Evolutionary conservation across 2,888 invertebrate genomes (phyloP), one percentile per base, ranked within the genome.

Genomic region (Agriotes lineatus): DNA sequence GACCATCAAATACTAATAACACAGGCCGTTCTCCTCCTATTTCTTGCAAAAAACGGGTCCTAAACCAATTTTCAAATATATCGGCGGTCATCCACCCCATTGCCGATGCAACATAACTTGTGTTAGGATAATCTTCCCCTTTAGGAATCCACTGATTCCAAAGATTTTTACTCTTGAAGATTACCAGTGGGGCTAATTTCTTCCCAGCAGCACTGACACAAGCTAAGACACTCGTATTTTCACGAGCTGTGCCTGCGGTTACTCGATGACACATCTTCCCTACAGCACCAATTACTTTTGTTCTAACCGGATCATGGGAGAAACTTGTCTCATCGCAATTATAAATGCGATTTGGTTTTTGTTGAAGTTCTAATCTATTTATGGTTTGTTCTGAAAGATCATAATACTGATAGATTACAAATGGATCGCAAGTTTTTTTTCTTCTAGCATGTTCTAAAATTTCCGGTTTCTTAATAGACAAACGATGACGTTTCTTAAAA

Each of bases 251-350:
- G 5, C 37, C 37, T 37, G 37, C 37, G n/a, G 37, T 37, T 3
- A 7, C 2, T 37, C 37, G 5, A 37, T 37, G 37, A 37, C 37
- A 37, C n/a, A n/a, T n/a, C 2, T 37, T 37, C n/a, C 37, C 37
- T 37, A 4, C n/a, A n/a, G 6, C n/a, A 37, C 6, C 5, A 7
- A 37, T n/a, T 37, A 37, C 5, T 37, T 37, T 37, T n/a, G 37
- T 37, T 7, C n/a, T 37, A 4, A 37, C 6, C 2, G 37, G 37
- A n/a, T 37, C 37, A 7, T 37, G 37, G n/a, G 6, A 37, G 37
- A 37, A 37, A 37, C 37, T 37, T n/a, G 6, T 37, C 37, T 37
- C 37, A 37, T 37, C 37, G n/a, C 37, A 37, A n/a, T 37, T 37
- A 7, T 12, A 37, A 7, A 37, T 37, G 3, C 6, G 3, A 7